Evolutionary conservation across 2,888 invertebrate genomes (phyloP).

Genomic region (Eretmocerus hayati): DNA sequence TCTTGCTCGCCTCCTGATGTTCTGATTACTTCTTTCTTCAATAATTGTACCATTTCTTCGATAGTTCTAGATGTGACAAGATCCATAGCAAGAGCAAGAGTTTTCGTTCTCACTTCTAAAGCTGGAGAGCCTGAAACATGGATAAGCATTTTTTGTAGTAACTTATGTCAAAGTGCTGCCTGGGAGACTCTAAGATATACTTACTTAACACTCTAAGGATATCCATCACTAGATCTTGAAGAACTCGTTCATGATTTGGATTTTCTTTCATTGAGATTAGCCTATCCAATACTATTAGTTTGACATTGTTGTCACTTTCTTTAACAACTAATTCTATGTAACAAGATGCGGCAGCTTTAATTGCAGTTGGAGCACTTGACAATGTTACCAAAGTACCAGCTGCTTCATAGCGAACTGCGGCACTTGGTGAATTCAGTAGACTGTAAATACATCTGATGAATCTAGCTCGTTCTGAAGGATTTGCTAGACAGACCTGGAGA

Average conservation of each 20-base stretch:
- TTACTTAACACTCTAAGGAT: conserved; percentile 80
- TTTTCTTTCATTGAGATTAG: conserved; percentile 80
- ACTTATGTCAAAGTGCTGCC: background rate
- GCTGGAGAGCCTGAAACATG: conserved; percentile 58
- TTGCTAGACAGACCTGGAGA: conserved; percentile 83
- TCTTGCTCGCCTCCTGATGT: conserved; percentile 87
- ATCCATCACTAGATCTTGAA: conserved; percentile 93
- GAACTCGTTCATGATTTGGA: conserved; percentile 76
- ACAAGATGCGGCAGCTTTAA: conserved; percentile 95
- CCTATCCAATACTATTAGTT: conserved; percentile 93
- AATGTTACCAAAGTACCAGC: conserved; percentile 96
- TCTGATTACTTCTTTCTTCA: conserved; percentile 89
- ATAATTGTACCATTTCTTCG: conserved; percentile 87
- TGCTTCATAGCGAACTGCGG: conserved; percentile 97
- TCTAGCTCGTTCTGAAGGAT: conserved; percentile 89
- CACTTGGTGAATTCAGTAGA: conserved; percentile 87
- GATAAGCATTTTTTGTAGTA: background rate
- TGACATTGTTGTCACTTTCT: conserved; percentile 99
- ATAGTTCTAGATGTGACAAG: conserved; percentile 87
- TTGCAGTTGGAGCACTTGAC: conserved; percentile 95
- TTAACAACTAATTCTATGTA: conserved; percentile 99
- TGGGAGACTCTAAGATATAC: background rate
- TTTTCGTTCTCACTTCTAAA: conserved; percentile 87
- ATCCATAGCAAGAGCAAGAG: conserved; percentile 76
- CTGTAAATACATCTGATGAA: conserved; percentile 99